Evolutionary conservation across 2,797 vertebrate genomes (phyloP), one percentile per base, ranked within the genome.

Genomic region (Clamator glandarius): DNA sequence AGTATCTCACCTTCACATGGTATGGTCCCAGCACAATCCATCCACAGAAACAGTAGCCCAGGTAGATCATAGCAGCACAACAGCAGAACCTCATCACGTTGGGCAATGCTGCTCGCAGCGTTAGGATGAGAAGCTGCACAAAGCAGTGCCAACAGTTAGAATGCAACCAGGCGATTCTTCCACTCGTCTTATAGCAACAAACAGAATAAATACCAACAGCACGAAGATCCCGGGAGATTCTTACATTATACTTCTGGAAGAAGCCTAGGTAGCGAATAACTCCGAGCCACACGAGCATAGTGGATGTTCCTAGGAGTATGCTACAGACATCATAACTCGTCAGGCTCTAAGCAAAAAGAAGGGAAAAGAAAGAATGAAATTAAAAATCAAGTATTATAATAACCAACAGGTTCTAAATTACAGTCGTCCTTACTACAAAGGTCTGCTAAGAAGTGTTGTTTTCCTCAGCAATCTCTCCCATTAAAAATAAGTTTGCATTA

Each of bases 21-120:
- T 99, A 99, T 20, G 99, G 99, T 17, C 99, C 99, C n/a, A 99
- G 97, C 24, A 99, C 99, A 35, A 99, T 99, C 99, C 99, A 99
- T 11, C 99, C 99, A 87, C 99, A 99, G 98, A 99, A 99, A 93
- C 99, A 99, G 66, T 99, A 99, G 42, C 99, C 99, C 35, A 99
- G 95, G 94, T 99, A 99, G 96, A 99, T 99, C 98, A 99, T 99
- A 63, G 98, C 98, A 1, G 98, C 99, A 29, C 99, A 99, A 64
- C 98, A 98, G 95, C 98, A 98, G 97, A 99, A 99, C 35, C 99
- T 98, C 75, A 99, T 98, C 42, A 99, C 99, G 0, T 98, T 99
- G 48, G 99, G 99, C 64, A 99, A 97, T 0, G 99, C 99, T 2
- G 98, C 99, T 95, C 98, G 98, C 61, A 99, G 97, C 1, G 99